Base-by-base conservation (phyloP, 2,888 invertebrate genomes). In the Vesta saturnalis region DNA sequence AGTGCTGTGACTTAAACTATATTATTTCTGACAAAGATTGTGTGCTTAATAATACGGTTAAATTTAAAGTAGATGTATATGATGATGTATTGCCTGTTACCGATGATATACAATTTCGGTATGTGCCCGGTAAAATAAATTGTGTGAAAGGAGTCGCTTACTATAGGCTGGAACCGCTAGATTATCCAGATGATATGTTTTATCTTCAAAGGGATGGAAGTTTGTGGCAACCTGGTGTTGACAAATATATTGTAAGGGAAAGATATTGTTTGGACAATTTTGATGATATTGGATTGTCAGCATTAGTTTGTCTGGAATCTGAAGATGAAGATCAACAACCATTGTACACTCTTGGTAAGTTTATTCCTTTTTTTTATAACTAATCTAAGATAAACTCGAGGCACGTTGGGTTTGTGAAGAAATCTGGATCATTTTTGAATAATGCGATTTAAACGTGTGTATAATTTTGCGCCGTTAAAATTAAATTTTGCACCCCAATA, bases 1-100 rank as follows among this genome's bases (percentile, higher is more conserved):
- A 63, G 23, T 63, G 63, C 23, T 63, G 63, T 19, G 56, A 30
- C 10, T 12, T 63, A 35, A 49, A 57, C 57, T 63, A 63, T 23
- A 14, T 49, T 18, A 19, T 39, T 10, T 14, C n/a, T 2, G 46
- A 63, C 16, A 21, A 56, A 18, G 22, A 12, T 1, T 63, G 63
- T 12, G 30, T 46, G 4, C 23, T 46, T 14, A 57, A 49, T 19
- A 14, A 21, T 19, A 23, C 49, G 16, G 5, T 15, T 1, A 3
- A 22, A 10, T 60, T 60, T 16, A n/a, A 60, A 60, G 46, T 60
- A 8, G 47, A 46, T n/a, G 47, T 60, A 2, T 47, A 46, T 14
- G 47, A 47, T 15, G 47, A 14, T 6, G 15, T 15, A 5, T 14
- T n/a, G 8, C 35, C 39, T 1, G 19, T 60, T 19, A n/a, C 14